phyloP scores from a whole-genome alignment of 2,888 invertebrate species.

The Noctua janthe region DNA sequence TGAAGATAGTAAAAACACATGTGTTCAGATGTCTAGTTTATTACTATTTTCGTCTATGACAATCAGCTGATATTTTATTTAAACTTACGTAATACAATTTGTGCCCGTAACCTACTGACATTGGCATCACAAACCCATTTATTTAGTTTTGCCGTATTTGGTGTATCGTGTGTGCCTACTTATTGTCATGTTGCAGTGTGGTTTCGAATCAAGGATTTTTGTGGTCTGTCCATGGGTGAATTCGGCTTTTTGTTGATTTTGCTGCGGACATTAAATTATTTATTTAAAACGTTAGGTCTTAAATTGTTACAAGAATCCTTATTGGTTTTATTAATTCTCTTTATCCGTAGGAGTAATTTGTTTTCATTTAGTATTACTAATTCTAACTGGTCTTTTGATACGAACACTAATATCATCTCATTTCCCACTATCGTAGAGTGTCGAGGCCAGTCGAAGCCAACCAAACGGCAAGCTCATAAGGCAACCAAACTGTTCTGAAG shows the following conservation, averaged over 20 bases:
- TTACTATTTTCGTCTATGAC: neutral
- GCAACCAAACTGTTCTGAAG: no score
- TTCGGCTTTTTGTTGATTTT: neutral
- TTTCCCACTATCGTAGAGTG: neutral
- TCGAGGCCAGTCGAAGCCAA: no score
- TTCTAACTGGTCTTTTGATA: neutral
- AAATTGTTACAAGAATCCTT: neutral
- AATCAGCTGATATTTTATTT: constrained; percentile 35
- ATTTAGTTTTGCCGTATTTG: constrained; percentile 42
- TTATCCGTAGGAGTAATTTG: neutral
- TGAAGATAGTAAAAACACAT: neutral
- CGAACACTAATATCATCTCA: neutral
- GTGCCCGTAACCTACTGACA: constrained; percentile 58
- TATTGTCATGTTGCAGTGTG: constrained; percentile 25
- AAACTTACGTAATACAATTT: constrained; percentile 39
- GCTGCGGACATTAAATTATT: neutral
- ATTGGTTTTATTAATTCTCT: neutral
- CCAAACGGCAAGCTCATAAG: no score
- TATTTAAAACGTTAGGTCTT: neutral
- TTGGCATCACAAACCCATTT: constrained; percentile 52
- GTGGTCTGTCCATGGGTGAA: neutral
- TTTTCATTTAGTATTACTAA: neutral
- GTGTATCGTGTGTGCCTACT: constrained; percentile 7
- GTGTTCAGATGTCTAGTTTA: constrained; percentile 1
- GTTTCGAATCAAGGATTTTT: neutral